A percentile compares a stretch with the other conserved stretches of the same genome.
Conservation (phyloP, 2,888 invertebrate species). For the Taphrorychus bicolor region DNA sequence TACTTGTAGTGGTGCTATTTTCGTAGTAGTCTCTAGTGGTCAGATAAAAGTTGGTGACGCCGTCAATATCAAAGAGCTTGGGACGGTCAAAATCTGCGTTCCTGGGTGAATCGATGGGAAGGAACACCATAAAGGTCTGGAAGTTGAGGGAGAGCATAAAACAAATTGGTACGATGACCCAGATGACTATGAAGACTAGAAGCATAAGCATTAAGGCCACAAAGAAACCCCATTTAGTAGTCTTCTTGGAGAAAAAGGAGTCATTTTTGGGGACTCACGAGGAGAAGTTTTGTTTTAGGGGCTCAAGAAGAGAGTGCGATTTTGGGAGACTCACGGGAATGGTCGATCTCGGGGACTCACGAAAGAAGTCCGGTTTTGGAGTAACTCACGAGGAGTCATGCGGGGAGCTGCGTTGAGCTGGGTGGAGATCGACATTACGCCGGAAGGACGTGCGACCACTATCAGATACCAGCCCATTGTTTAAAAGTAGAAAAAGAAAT, state of each 20-base stretch:
- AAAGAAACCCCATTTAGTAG: background rate
- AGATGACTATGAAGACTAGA: constrained; percentile 64
- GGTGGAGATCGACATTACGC: too few species aligned
- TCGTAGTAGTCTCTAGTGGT: constrained; percentile 50
- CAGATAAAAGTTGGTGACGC: constrained; percentile 48
- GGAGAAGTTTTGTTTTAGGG: background rate
- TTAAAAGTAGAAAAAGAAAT: too few species aligned
- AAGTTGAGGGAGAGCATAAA: constrained; percentile 75
- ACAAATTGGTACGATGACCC: constrained; percentile 72
- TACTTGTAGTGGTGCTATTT: constrained; percentile 57
- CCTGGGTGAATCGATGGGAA: constrained; percentile 61
- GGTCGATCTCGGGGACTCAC: too few species aligned
- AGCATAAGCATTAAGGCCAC: background rate
- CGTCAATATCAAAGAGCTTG: constrained; percentile 44
- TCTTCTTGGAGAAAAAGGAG: background rate
- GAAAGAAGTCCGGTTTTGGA: too few species aligned
- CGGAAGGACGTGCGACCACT: too few species aligned
- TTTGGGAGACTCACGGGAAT: too few species aligned
- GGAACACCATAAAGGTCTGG: constrained; percentile 73
- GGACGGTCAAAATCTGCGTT: constrained; percentile 47
- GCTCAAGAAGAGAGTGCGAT: background rate
- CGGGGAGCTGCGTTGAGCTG: too few species aligned
- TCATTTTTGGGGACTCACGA: too few species aligned
- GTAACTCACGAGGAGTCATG: too few species aligned
- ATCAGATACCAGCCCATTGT: too few species aligned